Evolutionary conservation across 1,140 invertebrate species (phyloP).

Genomic region (Micrasema minimum): DNA sequence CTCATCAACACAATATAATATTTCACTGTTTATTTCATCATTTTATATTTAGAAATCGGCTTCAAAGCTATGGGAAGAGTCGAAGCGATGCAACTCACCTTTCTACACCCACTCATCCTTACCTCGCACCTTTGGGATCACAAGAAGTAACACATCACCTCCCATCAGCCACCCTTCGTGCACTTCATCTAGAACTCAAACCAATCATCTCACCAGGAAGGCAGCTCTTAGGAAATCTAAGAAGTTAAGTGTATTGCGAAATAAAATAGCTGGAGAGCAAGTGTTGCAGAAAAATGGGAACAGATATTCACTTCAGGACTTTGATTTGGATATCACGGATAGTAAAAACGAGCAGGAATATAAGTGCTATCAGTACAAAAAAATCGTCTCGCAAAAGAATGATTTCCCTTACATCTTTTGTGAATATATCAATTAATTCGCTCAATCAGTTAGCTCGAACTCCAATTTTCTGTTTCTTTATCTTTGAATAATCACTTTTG

Average conservation of each 20-base stretch:
- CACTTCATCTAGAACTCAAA: conserved; percentile 10
- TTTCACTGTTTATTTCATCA: neutral
- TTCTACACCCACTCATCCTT: conserved; percentile 17
- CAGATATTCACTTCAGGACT: conserved; percentile 33
- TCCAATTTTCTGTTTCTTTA: no score
- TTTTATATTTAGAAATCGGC: conserved; percentile 27
- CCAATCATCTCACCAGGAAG: conserved; percentile 1
- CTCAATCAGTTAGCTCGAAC: no score
- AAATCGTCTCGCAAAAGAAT: conserved; percentile 31
- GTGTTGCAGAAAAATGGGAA: conserved; percentile 13
- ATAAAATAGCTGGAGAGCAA: conserved; percentile 10
- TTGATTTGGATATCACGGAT: conserved; percentile 37
- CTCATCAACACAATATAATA: no score
- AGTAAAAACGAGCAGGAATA: conserved; percentile 17
- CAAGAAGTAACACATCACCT: neutral
- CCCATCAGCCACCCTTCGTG: neutral
- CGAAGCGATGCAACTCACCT: conserved; percentile 3
- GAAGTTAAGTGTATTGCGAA: neutral
- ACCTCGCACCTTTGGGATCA: conserved; percentile 12
- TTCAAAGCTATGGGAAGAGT: conserved; percentile 2
- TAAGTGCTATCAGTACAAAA: conserved; percentile 26
- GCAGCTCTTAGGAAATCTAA: neutral
- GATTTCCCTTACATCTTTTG: conserved; percentile 50
- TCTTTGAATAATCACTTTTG: no score
- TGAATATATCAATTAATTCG: conserved; percentile 43